These are phyloP conservation scores for Zophobas morio DNA, from an alignment of 1,140 invertebrate species.

Conservation along the genomic window DNA sequence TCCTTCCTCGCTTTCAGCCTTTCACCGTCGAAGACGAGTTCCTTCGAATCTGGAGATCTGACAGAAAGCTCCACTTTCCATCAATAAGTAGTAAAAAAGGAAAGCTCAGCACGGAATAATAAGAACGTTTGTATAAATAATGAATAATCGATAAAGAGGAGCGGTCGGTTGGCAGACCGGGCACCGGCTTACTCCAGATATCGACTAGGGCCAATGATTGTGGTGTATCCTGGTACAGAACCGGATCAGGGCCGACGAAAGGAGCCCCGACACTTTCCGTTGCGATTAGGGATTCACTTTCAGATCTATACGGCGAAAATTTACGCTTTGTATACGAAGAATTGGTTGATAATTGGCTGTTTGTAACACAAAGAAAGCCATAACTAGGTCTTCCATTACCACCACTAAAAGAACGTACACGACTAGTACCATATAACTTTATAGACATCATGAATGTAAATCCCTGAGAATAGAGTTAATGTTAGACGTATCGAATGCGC, in stretches of 20 bases:
- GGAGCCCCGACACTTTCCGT: no score
- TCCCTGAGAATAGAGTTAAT: no score
- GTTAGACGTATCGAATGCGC: no score
- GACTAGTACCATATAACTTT: no score
- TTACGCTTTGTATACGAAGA: no score
- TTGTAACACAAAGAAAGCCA: no score
- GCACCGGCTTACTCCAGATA: slow-evolving; percentile 65
- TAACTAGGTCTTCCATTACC: no score
- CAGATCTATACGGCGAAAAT: no score
- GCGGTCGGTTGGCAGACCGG: slow-evolving; percentile 58
- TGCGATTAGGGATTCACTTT: no score
- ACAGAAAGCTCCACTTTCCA: slow-evolving; percentile 39
- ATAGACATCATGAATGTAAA: no score
- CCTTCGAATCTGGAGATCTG: slow-evolving; percentile 17
- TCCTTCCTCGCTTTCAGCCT: background rate
- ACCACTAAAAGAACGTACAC: no score
- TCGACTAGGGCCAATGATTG: slow-evolving; percentile 58
- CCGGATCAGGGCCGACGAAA: background rate
- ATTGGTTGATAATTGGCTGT: no score
- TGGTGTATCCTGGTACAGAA: slow-evolving; percentile 44
- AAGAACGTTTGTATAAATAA: slow-evolving; percentile 67
- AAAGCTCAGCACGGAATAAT: slow-evolving; percentile 63
- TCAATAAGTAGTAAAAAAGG: slow-evolving; percentile 50
- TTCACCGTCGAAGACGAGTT: background rate
- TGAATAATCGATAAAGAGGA: slow-evolving; percentile 66